These are phyloP conservation scores for Ephydatia muelleri DNA, from an alignment of 37 sponge, comb jelly and placozoan genomes.

Conservation along the genomic window DNA sequence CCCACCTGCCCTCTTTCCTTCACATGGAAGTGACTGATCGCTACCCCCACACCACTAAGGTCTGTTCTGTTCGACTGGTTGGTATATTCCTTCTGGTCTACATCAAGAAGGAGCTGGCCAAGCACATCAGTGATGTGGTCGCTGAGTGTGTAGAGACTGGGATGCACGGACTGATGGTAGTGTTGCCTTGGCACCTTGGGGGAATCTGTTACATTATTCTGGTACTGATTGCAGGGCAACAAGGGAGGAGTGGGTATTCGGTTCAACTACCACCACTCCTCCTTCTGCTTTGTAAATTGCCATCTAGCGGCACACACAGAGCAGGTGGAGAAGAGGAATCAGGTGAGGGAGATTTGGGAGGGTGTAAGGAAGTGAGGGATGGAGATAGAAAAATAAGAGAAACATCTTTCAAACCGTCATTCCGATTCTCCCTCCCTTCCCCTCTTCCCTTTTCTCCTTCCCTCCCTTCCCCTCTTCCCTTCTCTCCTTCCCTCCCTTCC, in stretches of 20 bases:
- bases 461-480: no score
- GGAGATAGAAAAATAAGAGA: no score
- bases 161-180: slow-evolving; percentile 76
- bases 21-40: not conserved
- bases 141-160: slow-evolving; percentile 68
- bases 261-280: slow-evolving; percentile 81
- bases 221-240: slow-evolving; percentile 61
- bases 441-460: not conserved
- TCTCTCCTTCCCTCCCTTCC: no score
- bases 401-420: no score
- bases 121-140: slow-evolving; percentile 61
- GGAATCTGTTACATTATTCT: not conserved
- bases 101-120: slow-evolving; percentile 28
- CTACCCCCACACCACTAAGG: no score
- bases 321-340: slow-evolving; percentile 91
- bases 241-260: slow-evolving; percentile 89
- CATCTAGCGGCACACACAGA: slow-evolving; percentile 87
- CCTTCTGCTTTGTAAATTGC: slow-evolving; percentile 84
- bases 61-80: slow-evolving; percentile 70
- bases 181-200: not conserved
- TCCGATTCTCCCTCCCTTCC: not conserved
- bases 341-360: slow-evolving; percentile 24
- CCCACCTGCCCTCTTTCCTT: not conserved
- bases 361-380: not conserved
- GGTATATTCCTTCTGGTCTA: slow-evolving; percentile 88